Evolutionary conservation across 92 coral and sea anemone species (phyloP).

Genomic region (Zoanthus sansibaricus): DNA sequence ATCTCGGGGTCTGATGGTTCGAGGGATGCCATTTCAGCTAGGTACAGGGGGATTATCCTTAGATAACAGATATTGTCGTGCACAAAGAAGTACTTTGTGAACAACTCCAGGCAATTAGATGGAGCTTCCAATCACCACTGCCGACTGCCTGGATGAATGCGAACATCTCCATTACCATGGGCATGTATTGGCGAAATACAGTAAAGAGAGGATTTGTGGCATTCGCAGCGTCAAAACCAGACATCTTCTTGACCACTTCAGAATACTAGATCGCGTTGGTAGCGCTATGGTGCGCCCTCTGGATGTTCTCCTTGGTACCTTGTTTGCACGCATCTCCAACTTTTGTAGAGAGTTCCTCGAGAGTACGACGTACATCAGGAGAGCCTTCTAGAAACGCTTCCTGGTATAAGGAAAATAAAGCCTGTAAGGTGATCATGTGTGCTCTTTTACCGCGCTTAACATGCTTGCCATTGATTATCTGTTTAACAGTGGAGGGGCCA

Average conservation of each 20-base stretch:
- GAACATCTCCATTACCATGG: constrained; percentile 48
- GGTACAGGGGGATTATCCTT: constrained; percentile 39
- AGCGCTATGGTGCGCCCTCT: too few species aligned
- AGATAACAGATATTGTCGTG: constrained; percentile 50
- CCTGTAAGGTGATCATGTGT: too few species aligned
- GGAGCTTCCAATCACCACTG: too few species aligned
- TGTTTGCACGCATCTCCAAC: not conserved
- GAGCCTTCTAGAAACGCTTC: not conserved
- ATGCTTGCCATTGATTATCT: constrained; percentile 61
- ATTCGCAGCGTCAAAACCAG: too few species aligned
- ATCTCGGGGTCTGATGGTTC: too few species aligned
- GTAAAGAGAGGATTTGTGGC: not conserved
- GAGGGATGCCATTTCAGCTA: too few species aligned
- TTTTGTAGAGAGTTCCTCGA: constrained; percentile 4
- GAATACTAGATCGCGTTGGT: constrained; percentile 15
- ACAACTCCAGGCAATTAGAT: too few species aligned
- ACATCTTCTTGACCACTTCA: constrained; percentile 32
- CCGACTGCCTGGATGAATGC: too few species aligned
- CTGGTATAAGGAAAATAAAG: too few species aligned
- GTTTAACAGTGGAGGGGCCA: constrained; percentile 12
- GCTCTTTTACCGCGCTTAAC: not conserved
- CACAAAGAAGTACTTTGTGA: not conserved
- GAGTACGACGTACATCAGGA: constrained; percentile 15
- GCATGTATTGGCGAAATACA: constrained; percentile 49
- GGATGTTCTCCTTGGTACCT: too few species aligned